phyloP scores from a whole-genome alignment of 2,888 invertebrate genomes.

The Thereva unica region DNA sequence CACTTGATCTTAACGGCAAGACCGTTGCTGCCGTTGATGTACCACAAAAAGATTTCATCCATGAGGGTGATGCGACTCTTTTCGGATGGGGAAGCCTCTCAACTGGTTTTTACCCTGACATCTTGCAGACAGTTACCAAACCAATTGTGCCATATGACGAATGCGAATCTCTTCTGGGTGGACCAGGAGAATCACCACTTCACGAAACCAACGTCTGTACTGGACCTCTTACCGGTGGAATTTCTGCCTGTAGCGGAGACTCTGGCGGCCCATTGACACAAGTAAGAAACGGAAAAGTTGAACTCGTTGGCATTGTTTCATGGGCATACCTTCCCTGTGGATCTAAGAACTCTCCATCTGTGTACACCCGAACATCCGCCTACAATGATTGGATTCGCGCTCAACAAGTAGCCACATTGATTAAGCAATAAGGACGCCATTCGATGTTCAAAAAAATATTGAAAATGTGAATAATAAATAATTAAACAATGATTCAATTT shows the following conservation, averaged over 20 bases:
- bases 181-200: constrained; percentile 46
- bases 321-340: constrained; percentile 62
- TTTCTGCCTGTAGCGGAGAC: constrained; percentile 59
- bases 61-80: constrained; percentile 51
- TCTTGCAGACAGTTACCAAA: constrained; percentile 50
- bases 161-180: constrained; percentile 44
- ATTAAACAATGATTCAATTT: too few relatives aligned
- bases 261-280: constrained; percentile 55
- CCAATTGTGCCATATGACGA: constrained; percentile 47
- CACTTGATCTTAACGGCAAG: constrained; percentile 49
- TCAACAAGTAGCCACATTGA: constrained; percentile 36
- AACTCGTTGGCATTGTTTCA: constrained; percentile 60
- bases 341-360: constrained; percentile 53
- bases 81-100: constrained; percentile 57
- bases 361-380: constrained; percentile 58
- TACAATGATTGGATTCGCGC: constrained; percentile 55
- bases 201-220: constrained; percentile 58
- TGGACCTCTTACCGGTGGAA: constrained; percentile 54
- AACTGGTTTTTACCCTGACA: constrained; percentile 45
- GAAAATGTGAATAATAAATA: too few relatives aligned
- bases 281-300: constrained; percentile 24
- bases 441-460: too few relatives aligned
- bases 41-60: constrained; percentile 49
- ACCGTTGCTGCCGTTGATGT: constrained; percentile 53
- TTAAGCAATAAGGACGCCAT: too few relatives aligned